phyloP scores from a whole-genome alignment of 2,797 vertebrate genomes.

The Chaetophractus vellerosus region DNA sequence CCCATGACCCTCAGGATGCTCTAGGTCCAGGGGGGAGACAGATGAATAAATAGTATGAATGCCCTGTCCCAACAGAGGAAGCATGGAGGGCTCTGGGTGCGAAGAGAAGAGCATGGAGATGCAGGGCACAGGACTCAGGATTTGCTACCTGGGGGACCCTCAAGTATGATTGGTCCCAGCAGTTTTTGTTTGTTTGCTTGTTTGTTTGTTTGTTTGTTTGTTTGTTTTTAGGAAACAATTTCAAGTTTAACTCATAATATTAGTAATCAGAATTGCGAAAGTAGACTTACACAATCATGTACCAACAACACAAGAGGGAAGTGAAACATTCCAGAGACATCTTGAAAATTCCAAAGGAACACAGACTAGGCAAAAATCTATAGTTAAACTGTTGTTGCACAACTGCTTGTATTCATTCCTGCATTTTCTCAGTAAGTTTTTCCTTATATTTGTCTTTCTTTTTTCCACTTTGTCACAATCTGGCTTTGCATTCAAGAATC shows the following conservation, averaged over 20 bases:
- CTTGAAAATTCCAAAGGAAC: constrained; percentile 37
- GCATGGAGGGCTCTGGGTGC: not conserved
- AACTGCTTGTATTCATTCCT: constrained; percentile 92
- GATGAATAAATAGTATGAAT: not conserved
- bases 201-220: too few relatives aligned
- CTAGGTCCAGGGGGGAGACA: not conserved
- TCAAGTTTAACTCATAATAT: not conserved
- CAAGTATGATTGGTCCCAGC: not conserved
- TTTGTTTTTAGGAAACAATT: too few relatives aligned
- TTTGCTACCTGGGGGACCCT: not conserved
- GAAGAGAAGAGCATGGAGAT: not conserved
- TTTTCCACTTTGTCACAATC: constrained; percentile 96
- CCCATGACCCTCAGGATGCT: not conserved
- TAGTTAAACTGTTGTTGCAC: constrained; percentile 84
- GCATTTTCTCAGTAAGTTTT: constrained; percentile 97
- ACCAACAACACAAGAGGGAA: not conserved
- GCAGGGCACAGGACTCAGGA: not conserved
- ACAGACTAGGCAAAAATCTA: constrained; percentile 68
- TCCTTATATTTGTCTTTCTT: constrained; percentile 99
- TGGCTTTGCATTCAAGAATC: constrained; percentile 97
- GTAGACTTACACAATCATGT: not conserved
- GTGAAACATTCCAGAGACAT: accelerated
- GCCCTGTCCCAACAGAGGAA: not conserved
- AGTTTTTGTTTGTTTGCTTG: not conserved
- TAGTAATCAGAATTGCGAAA: not conserved